Evolutionary conservation across 2,888 invertebrate genomes (phyloP).

Genomic region (Thereva unica): DNA sequence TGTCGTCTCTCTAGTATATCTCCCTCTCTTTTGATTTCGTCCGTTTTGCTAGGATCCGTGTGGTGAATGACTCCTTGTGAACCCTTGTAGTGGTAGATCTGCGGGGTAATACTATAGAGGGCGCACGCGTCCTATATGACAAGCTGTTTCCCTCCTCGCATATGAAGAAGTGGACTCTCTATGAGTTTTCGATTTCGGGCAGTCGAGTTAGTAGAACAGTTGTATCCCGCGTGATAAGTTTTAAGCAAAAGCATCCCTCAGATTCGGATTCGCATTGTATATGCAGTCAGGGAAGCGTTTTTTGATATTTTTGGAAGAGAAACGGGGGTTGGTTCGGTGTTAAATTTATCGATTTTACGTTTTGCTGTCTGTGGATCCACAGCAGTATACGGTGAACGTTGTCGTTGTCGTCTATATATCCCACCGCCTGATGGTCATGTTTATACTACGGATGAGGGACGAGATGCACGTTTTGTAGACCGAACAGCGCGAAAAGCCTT

Average conservation of each 20-base stretch:
- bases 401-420: no score
- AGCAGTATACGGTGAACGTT: conserved; percentile 6
- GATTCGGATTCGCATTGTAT: no score
- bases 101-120: conserved; percentile 15
- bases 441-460: conserved; percentile 30
- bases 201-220: background rate
- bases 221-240: no score
- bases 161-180: background rate
- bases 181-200: conserved; percentile 23
- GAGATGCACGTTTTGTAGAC: conserved; percentile 33
- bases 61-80: conserved; percentile 26
- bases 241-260: no score
- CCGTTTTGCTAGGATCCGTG: background rate
- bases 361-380: conserved; percentile 8
- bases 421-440: conserved; percentile 20
- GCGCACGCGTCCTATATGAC: conserved; percentile 22
- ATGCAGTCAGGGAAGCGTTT: conserved; percentile 10
- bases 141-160: conserved; percentile 18
- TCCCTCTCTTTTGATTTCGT: no score
- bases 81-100: conserved; percentile 1
- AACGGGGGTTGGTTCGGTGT: conserved; percentile 16
- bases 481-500: conserved; percentile 27
- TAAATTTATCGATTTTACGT: conserved; percentile 27
- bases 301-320: background rate
- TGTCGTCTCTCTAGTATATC: no score